Base-by-base conservation (phyloP, 1,140 invertebrate genomes). In the Oryctes rhinoceros region DNA sequence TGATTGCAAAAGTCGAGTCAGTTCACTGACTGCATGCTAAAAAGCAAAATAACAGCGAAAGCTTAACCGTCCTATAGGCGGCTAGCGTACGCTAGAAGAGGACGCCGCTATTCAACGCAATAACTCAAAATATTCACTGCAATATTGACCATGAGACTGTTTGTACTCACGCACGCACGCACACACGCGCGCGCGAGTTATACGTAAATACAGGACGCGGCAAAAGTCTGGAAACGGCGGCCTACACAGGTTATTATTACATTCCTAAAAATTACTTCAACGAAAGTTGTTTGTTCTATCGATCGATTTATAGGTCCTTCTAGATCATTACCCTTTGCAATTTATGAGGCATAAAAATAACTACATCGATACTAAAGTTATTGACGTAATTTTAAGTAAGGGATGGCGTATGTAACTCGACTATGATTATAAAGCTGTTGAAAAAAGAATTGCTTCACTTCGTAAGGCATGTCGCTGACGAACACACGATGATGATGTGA, bases 1-100 rank as follows among this genome's bases (percentile, higher is more conserved):
- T 80, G 82, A 84, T 84, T 84, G 83, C 83, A 81, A 85, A 84
- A 84, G 81, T 81, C 79, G 81, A 82, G 77, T 82, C 82, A 82
- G 84, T 85, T 85, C 83, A 85, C 76, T 85, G 84, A 84, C 84
- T 84, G 84, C 84, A 85, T 84, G 83, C 82, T 83, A 82, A 84
- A 80, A 80, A 84, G 81, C 79, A 81, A 79, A 85, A 84, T 81
- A 82, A 83, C 81, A 37, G 5, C 18, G 65, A 71, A 71, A 47
- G 77, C 49, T 48, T 37, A 24, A 49, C 37, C 39, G 20, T 49
- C 39, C 18, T 24, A 49, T 47, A 30, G 75, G 10, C 44, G 75
- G 18, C 11, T 44, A 20, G 35, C 49, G 48, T 59, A 53, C 47
- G 47, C 30, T 48, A 78, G 77, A 78, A 30, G 59, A 78, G 49